These are phyloP conservation scores for Tenthredo scrophulariae DNA, from an alignment of 2,888 invertebrate species.

Conservation along the genomic window DNA sequence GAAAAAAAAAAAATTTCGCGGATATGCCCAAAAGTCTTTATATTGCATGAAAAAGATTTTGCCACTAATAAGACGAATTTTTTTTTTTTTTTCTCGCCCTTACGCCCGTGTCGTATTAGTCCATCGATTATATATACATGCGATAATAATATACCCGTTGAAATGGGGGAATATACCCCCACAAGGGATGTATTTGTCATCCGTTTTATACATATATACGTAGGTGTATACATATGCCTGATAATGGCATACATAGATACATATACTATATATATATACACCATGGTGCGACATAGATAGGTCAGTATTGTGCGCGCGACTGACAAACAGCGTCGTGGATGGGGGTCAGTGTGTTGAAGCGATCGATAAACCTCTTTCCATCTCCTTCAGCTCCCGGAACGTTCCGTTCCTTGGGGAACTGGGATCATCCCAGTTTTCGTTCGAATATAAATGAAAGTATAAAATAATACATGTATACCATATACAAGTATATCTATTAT, in stretches of 20 bases:
- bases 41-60: no score
- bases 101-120: no score
- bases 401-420: constrained; percentile 12
- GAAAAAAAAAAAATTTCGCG: no score
- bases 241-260: background rate
- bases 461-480: background rate
- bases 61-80: no score
- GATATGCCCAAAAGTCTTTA: no score
- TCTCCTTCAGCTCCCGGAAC: background rate
- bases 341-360: constrained; percentile 40
- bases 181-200: background rate
- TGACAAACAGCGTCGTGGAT: constrained; percentile 35
- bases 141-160: background rate
- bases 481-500: background rate
- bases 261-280: background rate
- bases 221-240: background rate
- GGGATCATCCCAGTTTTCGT: background rate
- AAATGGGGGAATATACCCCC: no score
- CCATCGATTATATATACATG: background rate
- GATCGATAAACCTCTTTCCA: constrained; percentile 32
- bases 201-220: background rate
- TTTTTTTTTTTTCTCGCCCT: no score
- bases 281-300: constrained; percentile 6
- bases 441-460: constrained; percentile 1
- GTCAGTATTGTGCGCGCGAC: constrained; percentile 34